phyloP scores from a whole-genome alignment of 1,140 invertebrate genomes.

The Asobara japonica region DNA sequence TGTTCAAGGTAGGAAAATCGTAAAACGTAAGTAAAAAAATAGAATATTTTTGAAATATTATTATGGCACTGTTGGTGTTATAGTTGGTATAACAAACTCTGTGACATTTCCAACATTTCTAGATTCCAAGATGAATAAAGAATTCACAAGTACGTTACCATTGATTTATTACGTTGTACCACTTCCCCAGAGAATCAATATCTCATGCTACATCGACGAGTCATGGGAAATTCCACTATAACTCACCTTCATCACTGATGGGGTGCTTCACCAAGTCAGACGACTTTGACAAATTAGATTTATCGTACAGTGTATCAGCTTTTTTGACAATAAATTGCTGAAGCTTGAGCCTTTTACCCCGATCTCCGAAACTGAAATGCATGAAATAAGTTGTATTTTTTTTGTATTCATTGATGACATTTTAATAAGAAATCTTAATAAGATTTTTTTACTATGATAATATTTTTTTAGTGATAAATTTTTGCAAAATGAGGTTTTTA shows the following conservation, averaged over 20 bases:
- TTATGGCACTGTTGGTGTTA: background rate
- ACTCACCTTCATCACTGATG: slow-evolving; percentile 62
- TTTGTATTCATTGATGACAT: background rate
- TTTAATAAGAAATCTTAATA: too few relatives aligned
- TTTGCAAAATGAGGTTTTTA: background rate
- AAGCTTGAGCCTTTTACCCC: slow-evolving; percentile 82
- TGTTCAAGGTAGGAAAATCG: background rate
- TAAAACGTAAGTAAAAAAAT: background rate
- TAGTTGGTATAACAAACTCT: background rate
- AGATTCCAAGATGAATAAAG: too few relatives aligned
- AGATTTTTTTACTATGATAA: too few relatives aligned
- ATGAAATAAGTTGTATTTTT: background rate
- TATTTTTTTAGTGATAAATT: background rate
- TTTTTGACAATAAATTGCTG: slow-evolving; percentile 86
- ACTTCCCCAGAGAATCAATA: too few relatives aligned
- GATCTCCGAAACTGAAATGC: slow-evolving; percentile 76
- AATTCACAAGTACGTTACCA: too few relatives aligned
- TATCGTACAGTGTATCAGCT: slow-evolving; percentile 75
- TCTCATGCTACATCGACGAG: too few relatives aligned
- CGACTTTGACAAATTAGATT: slow-evolving; percentile 68
- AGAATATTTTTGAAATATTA: background rate
- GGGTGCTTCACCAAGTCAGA: slow-evolving; percentile 55
- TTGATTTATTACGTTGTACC: too few relatives aligned
- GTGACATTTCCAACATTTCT: too few relatives aligned
- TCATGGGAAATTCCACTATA: too few relatives aligned